These are phyloP conservation scores for Malthinus flaveolus DNA, from an alignment of 2,888 invertebrate genomes.

Conservation along the genomic window DNA sequence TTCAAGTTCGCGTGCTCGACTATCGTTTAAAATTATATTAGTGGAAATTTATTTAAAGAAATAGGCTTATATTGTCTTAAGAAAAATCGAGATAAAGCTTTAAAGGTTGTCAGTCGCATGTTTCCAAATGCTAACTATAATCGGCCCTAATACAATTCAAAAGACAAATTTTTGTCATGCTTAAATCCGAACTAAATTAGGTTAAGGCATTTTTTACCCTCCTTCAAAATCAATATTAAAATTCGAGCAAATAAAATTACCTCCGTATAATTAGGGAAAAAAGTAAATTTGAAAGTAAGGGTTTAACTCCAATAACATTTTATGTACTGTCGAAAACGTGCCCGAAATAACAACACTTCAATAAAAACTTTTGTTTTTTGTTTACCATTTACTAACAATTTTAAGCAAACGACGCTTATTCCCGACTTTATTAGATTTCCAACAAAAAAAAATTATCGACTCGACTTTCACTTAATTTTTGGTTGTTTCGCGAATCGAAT, in stretches of 20 bases:
- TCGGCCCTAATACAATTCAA: constrained; percentile 3
- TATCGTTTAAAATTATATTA: constrained; percentile 27
- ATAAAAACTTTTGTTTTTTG: neutral
- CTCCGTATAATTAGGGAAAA: constrained; percentile 8
- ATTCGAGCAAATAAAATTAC: constrained; percentile 10
- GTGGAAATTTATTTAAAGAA: constrained; percentile 25
- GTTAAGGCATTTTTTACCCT: neutral
- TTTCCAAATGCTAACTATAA: constrained; percentile 16
- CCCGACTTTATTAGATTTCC: too few species aligned
- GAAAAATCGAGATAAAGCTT: constrained; percentile 9
- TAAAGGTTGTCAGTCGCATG: constrained; percentile 24
- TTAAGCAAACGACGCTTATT: too few species aligned
- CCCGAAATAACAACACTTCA: constrained; percentile 34
- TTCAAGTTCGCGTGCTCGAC: constrained; percentile 22
- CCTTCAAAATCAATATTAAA: constrained; percentile 7
- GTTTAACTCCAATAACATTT: constrained; percentile 46
- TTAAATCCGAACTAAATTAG: neutral
- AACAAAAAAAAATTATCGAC: too few species aligned
- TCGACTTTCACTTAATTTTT: too few species aligned
- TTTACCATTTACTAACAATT: too few species aligned
- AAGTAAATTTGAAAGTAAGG: constrained; percentile 41
- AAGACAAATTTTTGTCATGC: neutral
- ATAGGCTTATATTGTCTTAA: constrained; percentile 19
- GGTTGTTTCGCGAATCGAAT: too few species aligned
- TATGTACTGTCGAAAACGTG: constrained; percentile 43